These are phyloP conservation scores for Trichogramma dendrolimi DNA, from an alignment of 2,888 invertebrate genomes.

Conservation along the genomic window DNA sequence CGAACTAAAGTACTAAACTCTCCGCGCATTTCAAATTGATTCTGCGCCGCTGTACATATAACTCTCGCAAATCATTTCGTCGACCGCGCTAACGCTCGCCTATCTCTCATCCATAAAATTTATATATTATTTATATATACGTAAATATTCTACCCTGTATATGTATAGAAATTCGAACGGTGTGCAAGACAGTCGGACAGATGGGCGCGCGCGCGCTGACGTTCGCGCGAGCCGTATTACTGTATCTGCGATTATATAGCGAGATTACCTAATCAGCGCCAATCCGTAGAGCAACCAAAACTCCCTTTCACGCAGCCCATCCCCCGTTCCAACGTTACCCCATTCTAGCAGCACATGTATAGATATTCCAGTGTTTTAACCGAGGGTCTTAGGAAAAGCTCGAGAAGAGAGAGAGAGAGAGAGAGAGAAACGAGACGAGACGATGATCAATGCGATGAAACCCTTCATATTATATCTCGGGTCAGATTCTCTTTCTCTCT, in stretches of 20 bases:
- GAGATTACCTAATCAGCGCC: constrained; percentile 49
- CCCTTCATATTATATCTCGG: constrained; percentile 1
- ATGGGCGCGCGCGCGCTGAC: background rate
- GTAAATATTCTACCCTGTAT: too few species aligned
- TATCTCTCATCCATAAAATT: too few species aligned
- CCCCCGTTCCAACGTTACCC: background rate
- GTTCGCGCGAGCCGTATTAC: background rate
- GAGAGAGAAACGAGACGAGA: background rate
- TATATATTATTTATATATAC: too few species aligned
- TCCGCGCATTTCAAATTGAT: too few species aligned
- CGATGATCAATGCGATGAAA: constrained; percentile 7
- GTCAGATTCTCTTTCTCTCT: background rate
- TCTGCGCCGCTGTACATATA: too few species aligned
- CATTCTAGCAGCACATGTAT: background rate
- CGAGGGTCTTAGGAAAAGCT: too few species aligned
- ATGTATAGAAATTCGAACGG: too few species aligned
- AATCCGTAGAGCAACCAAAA: constrained; percentile 49
- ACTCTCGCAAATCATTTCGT: too few species aligned
- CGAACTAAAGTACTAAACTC: too few species aligned
- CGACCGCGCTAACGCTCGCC: too few species aligned
- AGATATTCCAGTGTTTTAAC: too few species aligned
- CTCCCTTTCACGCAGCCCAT: background rate
- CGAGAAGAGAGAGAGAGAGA: background rate
- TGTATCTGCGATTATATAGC: background rate
- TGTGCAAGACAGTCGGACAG: background rate